These are phyloP conservation scores for Andrena haemorrhoa DNA, from an alignment of 2,888 invertebrate species.

Conservation along the genomic window DNA sequence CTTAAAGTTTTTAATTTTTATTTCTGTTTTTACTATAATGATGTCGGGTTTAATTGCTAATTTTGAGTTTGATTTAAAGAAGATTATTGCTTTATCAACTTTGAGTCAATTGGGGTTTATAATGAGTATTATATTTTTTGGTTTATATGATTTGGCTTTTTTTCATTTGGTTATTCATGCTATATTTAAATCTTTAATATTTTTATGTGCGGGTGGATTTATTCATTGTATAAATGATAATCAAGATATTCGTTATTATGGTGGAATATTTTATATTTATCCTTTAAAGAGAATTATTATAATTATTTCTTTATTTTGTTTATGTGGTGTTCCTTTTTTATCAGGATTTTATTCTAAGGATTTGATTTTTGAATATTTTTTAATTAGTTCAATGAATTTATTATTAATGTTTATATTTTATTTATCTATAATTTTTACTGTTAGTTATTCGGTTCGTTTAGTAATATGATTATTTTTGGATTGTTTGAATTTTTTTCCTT, in stretches of 20 bases:
- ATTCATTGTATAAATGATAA: too few species aligned
- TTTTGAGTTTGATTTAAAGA: constrained; percentile 90
- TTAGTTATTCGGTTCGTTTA: not conserved
- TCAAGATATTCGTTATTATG: too few species aligned
- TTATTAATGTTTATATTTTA: constrained; percentile 52
- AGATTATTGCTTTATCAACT: constrained; percentile 92
- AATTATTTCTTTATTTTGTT: too few species aligned
- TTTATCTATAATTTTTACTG: not conserved
- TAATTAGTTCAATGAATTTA: constrained; percentile 73
- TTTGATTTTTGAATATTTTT: constrained; percentile 83
- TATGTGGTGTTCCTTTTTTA: too few species aligned
- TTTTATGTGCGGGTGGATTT: too few species aligned
- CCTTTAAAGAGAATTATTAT: too few species aligned
- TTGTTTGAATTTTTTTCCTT: too few species aligned
- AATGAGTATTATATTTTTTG: constrained; percentile 88
- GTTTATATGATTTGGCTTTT: constrained; percentile 87
- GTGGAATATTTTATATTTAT: too few species aligned
- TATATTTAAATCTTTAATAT: constrained; percentile 92
- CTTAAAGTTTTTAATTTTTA: constrained; percentile 31
- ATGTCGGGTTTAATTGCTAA: constrained; percentile 87
- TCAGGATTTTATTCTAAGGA: too few species aligned
- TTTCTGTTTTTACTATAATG: constrained; percentile 86
- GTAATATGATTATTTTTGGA: too few species aligned
- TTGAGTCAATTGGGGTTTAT: constrained; percentile 91
- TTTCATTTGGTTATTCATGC: constrained; percentile 91